Conservation (phyloP, 2,797 vertebrate genomes). For the Sebastes umbrosus region DNA sequence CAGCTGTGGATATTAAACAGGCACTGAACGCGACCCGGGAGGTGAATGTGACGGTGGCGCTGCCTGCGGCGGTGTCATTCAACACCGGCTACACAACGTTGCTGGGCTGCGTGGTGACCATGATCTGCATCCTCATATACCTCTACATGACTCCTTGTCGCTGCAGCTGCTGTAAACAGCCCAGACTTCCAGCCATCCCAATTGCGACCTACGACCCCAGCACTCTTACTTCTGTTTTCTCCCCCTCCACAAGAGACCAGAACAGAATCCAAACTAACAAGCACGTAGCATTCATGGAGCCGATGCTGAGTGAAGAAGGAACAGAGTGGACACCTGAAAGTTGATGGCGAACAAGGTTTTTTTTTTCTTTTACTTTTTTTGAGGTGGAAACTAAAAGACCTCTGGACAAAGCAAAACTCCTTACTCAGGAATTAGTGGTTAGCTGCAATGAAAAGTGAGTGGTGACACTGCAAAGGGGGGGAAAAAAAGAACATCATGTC, state of each 20-base stretch:
- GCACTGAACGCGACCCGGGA: conserved; percentile 88
- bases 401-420: conserved; percentile 10
- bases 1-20: conserved; percentile 82
- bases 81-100: conserved; percentile 93
- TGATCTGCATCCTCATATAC: conserved; percentile 90
- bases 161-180: conserved; percentile 83
- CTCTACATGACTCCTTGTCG: conserved; percentile 91
- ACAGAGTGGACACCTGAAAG: conserved; percentile 78
- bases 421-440: conserved; percentile 18
- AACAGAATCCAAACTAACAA: conserved; percentile 83
- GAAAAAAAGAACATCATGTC: conserved; percentile 6
- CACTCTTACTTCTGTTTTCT: conserved; percentile 83
- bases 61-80: conserved; percentile 79
- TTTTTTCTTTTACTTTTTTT: background rate
- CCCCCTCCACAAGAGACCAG: conserved; percentile 71
- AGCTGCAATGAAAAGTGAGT: conserved; percentile 16
- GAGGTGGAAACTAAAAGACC: conserved; percentile 43
- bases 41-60: conserved; percentile 89
- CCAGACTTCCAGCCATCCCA: conserved; percentile 57
- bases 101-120: conserved; percentile 88
- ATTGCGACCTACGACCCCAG: conserved; percentile 82
- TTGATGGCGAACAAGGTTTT: conserved; percentile 69
- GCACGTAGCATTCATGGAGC: conserved; percentile 90
- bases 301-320: conserved; percentile 75
- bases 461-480: background rate